A percentile compares a stretch with the other conserved stretches of the same genome.
Conservation (phyloP, 2,888 invertebrate species). For the Smittia aterrima region DNA sequence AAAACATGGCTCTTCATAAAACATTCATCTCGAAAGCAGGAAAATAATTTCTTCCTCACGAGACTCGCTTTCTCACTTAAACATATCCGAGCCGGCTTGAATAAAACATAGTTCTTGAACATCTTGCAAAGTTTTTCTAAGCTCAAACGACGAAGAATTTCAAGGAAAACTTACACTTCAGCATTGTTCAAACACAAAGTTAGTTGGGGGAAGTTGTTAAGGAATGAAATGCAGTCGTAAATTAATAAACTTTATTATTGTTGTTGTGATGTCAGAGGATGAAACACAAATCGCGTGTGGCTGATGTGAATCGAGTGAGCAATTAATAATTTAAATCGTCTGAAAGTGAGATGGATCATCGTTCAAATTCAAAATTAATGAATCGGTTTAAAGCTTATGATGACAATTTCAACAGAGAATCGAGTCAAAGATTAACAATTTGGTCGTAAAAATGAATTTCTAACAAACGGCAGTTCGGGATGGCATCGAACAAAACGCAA, state of each 20-base stretch:
- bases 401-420: not conserved
- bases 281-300: not conserved
- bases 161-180: too few species aligned
- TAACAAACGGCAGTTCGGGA: conserved; percentile 2
- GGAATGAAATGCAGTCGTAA: not conserved
- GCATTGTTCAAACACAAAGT: not conserved
- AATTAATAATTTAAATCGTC: conserved; percentile 2
- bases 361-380: not conserved
- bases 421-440: conserved; percentile 6
- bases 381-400: not conserved
- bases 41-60: not conserved
- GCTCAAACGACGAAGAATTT: not conserved
- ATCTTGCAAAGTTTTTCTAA: not conserved
- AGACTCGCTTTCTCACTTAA: not conserved
- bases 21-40: conserved; percentile 17
- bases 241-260: conserved; percentile 6
- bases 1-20: conserved; percentile 22
- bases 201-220: not conserved
- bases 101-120: conserved; percentile 7
- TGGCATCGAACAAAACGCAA: not conserved
- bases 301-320: not conserved
- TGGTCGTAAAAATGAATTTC: conserved; percentile 5
- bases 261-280: not conserved
- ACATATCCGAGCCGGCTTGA: not conserved
- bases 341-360: not conserved